These are phyloP conservation scores for Lophius americanus DNA, from an alignment of 2,797 vertebrate genomes.

Conservation along the genomic window DNA sequence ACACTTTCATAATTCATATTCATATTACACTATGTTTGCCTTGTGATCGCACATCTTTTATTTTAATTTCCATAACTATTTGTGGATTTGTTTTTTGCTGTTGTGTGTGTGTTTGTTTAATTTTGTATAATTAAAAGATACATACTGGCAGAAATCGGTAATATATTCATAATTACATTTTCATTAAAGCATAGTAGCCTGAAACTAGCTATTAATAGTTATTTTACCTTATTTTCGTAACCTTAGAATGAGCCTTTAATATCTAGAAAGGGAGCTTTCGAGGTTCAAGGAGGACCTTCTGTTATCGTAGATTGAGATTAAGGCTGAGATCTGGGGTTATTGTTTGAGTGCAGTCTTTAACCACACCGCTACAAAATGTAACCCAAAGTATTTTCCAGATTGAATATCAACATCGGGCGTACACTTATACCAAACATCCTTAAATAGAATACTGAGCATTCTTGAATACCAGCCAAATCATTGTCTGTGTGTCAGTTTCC, in stretches of 20 bases:
- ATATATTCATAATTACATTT: too few species aligned
- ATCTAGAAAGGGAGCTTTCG: neutral
- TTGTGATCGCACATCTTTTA: neutral
- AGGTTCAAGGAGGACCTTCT: too few species aligned
- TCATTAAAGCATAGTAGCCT: too few species aligned
- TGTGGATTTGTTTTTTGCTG: neutral
- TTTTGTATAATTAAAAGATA: too few species aligned
- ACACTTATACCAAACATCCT: neutral
- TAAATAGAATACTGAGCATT: neutral
- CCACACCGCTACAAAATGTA: neutral
- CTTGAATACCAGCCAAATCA: neutral
- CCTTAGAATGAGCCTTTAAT: too few species aligned
- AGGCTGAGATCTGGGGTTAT: too few species aligned
- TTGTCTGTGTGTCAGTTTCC: neutral
- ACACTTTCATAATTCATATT: too few species aligned
- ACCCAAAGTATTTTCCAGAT: neutral
- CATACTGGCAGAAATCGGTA: too few species aligned
- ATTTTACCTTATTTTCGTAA: too few species aligned
- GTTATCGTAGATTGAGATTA: too few species aligned
- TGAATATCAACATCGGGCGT: neutral
- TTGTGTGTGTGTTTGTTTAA: neutral
- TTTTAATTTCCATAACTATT: neutral
- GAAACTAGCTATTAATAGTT: too few species aligned
- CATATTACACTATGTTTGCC: neutral
- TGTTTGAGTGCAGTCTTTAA: too few species aligned